Conservation (phyloP, 2,888 invertebrate species). For the Aplocera efformata region DNA sequence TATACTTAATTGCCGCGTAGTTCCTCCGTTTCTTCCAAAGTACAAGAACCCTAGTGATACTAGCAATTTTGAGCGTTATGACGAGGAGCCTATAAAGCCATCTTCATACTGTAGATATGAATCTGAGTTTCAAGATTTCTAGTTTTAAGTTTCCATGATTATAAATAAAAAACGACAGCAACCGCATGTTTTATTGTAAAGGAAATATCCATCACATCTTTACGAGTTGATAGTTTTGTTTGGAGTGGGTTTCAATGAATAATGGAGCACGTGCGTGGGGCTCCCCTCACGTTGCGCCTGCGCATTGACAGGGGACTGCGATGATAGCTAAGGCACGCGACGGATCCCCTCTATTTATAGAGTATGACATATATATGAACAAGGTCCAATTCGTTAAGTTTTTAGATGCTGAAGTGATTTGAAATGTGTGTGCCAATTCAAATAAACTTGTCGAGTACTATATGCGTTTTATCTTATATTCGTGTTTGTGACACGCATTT, state of each 20-base stretch:
- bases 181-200: conserved; percentile 9
- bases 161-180: conserved; percentile 1
- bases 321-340: conserved; percentile 54
- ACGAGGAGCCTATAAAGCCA: conserved; percentile 58
- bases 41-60: conserved; percentile 82
- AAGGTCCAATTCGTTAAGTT: conserved; percentile 24
- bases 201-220: conserved; percentile 15
- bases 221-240: conserved; percentile 45
- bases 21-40: conserved; percentile 83
- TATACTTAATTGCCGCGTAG: conserved; percentile 88
- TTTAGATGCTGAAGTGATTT: conserved; percentile 10
- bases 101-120: conserved; percentile 57
- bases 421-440: conserved; percentile 2
- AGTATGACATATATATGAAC: conserved; percentile 32
- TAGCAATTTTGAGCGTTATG: conserved; percentile 87
- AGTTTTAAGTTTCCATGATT: conserved; percentile 21
- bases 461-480: conserved; percentile 30
- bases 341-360: conserved; percentile 55
- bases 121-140: conserved; percentile 66
- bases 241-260: conserved; percentile 47
- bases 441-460: conserved; percentile 1
- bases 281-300: conserved; percentile 58
- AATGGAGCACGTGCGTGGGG: conserved; percentile 64
- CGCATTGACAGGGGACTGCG: conserved; percentile 43
- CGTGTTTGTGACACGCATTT: conserved; percentile 61